Conservation (phyloP, 2,888 invertebrate genomes). For the Oscheius onirici region DNA sequence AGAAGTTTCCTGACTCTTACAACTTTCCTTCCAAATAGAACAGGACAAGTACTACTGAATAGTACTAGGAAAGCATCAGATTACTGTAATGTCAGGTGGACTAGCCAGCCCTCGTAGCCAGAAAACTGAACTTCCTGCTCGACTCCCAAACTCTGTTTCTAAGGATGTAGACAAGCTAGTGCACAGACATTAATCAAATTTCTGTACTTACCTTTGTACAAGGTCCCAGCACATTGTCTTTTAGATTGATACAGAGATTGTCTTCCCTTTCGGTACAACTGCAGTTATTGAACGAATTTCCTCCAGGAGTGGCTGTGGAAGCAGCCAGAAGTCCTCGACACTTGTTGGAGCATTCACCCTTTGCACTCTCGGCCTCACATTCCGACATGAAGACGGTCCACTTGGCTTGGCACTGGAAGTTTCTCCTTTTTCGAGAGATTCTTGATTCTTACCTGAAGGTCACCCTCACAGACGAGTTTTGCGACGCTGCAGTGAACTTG, state of each 20-base stretch:
- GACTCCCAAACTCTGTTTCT: too few relatives aligned
- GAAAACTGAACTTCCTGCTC: too few relatives aligned
- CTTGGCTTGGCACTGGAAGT: slow-evolving; percentile 68
- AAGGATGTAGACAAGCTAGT: too few relatives aligned
- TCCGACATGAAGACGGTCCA: slow-evolving; percentile 70
- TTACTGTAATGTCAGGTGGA: too few relatives aligned
- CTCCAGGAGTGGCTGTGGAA: slow-evolving; percentile 44
- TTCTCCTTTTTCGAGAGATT: not conserved
- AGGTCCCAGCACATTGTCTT: slow-evolving; percentile 55
- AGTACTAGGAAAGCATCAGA: too few relatives aligned
- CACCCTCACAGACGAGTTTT: slow-evolving; percentile 69
- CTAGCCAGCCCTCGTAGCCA: too few relatives aligned
- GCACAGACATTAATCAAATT: too few relatives aligned
- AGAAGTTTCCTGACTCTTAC: too few relatives aligned
- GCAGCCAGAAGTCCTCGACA: slow-evolving; percentile 50
- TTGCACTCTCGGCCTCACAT: slow-evolving; percentile 66
- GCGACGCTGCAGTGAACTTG: slow-evolving; percentile 69
- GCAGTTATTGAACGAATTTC: slow-evolving; percentile 57
- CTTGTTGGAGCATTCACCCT: slow-evolving; percentile 63
- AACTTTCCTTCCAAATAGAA: too few relatives aligned
- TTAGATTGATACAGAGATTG: slow-evolving; percentile 64
- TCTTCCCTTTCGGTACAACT: slow-evolving; percentile 70
- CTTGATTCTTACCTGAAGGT: slow-evolving; percentile 55
- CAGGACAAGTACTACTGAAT: too few relatives aligned
- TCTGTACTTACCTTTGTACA: slow-evolving; percentile 56